These are phyloP conservation scores for Lacerta viridis DNA, from an alignment of 2,797 vertebrate genomes.

Conservation along the genomic window DNA sequence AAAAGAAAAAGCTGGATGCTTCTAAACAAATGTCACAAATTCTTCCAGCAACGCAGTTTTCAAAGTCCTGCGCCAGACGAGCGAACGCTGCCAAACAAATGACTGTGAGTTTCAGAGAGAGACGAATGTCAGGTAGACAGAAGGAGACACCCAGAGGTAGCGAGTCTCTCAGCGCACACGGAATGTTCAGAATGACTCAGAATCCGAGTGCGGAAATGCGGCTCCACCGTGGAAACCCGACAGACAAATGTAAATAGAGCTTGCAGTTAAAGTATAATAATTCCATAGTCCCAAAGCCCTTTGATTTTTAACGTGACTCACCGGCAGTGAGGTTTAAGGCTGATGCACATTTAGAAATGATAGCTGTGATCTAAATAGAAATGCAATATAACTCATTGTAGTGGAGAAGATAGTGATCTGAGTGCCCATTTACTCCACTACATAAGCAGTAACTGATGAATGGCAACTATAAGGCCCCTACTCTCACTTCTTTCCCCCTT, in stretches of 20 bases:
- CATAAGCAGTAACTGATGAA: not conserved
- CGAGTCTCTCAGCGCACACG: slow-evolving; percentile 4
- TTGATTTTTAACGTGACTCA: not conserved
- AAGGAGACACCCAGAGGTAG: not conserved
- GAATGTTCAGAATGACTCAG: slow-evolving; percentile 9
- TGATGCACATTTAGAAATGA: not conserved
- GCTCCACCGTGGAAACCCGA: not conserved
- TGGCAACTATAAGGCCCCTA: not conserved
- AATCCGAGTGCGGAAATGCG: not conserved
- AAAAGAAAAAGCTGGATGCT: not conserved
- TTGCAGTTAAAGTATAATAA: not conserved
- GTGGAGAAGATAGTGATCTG: not conserved
- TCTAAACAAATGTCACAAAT: slow-evolving; percentile 30
- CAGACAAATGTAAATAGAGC: slow-evolving; percentile 1
- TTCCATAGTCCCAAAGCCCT: not conserved
- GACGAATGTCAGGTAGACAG: slow-evolving; percentile 7
- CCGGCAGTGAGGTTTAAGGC: not conserved
- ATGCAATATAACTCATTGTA: not conserved
- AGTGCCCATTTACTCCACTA: not conserved
- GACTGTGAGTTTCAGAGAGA: slow-evolving; percentile 1
- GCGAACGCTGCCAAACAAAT: slow-evolving; percentile 1
- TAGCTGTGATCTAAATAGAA: not conserved
- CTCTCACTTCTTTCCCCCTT: not conserved
- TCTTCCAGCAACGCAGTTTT: not conserved
- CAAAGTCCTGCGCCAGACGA: slow-evolving; percentile 15